phyloP scores from a whole-genome alignment of 2,113 vertebrate genomes.

The Silurus glanis region DNA sequence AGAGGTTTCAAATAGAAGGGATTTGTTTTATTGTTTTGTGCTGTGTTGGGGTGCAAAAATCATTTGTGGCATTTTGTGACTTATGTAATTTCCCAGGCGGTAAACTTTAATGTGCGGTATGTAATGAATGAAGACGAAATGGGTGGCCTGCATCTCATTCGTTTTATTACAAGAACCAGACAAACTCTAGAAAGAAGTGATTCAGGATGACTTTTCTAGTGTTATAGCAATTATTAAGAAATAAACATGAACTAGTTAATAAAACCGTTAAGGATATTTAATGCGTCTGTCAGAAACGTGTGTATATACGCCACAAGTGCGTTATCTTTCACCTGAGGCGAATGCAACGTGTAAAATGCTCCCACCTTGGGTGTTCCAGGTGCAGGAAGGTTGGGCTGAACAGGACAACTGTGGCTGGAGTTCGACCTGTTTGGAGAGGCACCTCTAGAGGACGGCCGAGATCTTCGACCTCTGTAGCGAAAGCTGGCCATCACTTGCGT shows the following conservation, averaged over 20 bases:
- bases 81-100: background rate
- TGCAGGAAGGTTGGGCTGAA: conserved; percentile 69
- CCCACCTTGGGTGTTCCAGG: conserved; percentile 85
- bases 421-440: conserved; percentile 92
- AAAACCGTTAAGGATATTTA: conserved; percentile 52
- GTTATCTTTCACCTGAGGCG: conserved; percentile 36
- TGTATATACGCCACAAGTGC: background rate
- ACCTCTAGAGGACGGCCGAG: conserved; percentile 88
- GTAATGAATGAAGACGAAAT: background rate
- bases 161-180: background rate
- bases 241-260: conserved; percentile 52
- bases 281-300: conserved; percentile 14
- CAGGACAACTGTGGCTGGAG: conserved; percentile 85
- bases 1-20: background rate
- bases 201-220: background rate
- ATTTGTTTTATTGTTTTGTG: background rate
- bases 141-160: background rate
- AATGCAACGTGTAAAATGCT: background rate
- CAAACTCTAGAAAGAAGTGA: background rate
- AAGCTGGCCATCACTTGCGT: conserved; percentile 94
- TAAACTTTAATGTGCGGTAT: too few relatives aligned
- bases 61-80: background rate
- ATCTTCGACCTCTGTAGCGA: conserved; percentile 89
- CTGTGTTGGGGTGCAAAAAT: background rate
- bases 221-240: background rate